Evolutionary conservation across 2,888 invertebrate genomes (phyloP), one percentile per base, ranked within the genome.

Genomic region (Cotesia congregata): DNA sequence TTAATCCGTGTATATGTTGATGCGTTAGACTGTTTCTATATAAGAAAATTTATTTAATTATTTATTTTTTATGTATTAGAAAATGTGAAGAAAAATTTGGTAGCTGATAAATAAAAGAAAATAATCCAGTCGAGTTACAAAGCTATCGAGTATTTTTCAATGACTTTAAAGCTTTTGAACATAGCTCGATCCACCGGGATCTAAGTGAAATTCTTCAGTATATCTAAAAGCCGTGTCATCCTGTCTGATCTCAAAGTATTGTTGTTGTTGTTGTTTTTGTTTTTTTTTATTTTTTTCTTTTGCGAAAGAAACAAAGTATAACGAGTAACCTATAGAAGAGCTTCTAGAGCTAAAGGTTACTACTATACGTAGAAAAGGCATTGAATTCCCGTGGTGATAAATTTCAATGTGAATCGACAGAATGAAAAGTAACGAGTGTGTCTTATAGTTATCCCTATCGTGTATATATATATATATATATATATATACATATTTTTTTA

Each of bases 1-100:
- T 78, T 79, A 78, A 80, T 80, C 76, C 74, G 60, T 60, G 74
- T 74, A 76, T 79, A 12, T 50, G 7, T 4, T 12, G 50, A 12
- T 50, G 12, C 9, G 6, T 50, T 3, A 30, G 30, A 30, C 30
- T 30, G 30, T 30, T 30, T 30, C 30, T 30, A 30, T 30, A 30
- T 30, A 3, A 30, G 30, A 30, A 30, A 30, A 30, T 30, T 30
- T 30, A 30, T 30, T 30, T 30, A 30, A 30, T 30, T 30, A 30
- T 30, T 30, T 30, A 30, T 30, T 30, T 30, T 30, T 30, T 30
- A 30, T 30, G 3, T 30, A 30, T 30, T 30, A 30, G 3, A 30
- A 30, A 30, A 30, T 30, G 30, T 30, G 30, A 3, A 30, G n/a
- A n/a, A 30, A 30, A 30, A 30, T 30, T 30, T 30, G 30, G 30